Percentiles rank a stretch among this genome's conserved stretches.
Evolutionary conservation across 92 coral and sea anemone genomes (phyloP).

Genomic region (Porites cylindrica): DNA sequence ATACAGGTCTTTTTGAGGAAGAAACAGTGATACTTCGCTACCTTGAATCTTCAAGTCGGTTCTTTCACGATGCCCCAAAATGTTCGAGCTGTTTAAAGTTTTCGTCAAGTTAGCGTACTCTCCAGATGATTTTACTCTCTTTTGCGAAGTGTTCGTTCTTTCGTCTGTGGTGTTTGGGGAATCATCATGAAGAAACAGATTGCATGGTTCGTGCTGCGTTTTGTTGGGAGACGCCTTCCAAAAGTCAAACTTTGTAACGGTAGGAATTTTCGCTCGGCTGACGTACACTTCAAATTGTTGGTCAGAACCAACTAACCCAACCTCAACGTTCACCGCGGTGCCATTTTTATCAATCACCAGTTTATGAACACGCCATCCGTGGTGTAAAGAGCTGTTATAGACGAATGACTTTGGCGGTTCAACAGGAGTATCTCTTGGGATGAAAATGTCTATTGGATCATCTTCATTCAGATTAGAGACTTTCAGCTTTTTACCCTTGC

Average conservation of each 20-base stretch:
- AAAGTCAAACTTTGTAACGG: constrained; percentile 33
- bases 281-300: constrained; percentile 30
- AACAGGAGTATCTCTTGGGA: constrained; percentile 52
- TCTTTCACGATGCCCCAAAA: not conserved
- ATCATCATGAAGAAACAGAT: too few relatives aligned
- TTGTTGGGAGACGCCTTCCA: constrained; percentile 19
- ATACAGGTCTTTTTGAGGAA: constrained; percentile 54
- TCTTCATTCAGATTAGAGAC: constrained; percentile 59
- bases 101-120: not conserved
- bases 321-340: constrained; percentile 64
- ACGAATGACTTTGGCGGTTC: constrained; percentile 46
- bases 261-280: constrained; percentile 40
- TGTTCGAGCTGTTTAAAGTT: not conserved
- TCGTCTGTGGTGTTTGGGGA: not conserved
- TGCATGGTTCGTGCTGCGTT: not conserved
- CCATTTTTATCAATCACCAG: constrained; percentile 57
- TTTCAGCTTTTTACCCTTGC: constrained; percentile 53
- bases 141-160: not conserved
- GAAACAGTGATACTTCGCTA: constrained; percentile 47
- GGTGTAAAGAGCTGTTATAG: constrained; percentile 28
- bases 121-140: not conserved
- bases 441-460: constrained; percentile 61
- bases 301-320: not conserved
- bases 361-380: constrained; percentile 68
- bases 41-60: not conserved